Evolutionary conservation across 1,140 invertebrate genomes (phyloP), one percentile per base, ranked within the genome.

Genomic region (Ceratosolen solmsi): DNA sequence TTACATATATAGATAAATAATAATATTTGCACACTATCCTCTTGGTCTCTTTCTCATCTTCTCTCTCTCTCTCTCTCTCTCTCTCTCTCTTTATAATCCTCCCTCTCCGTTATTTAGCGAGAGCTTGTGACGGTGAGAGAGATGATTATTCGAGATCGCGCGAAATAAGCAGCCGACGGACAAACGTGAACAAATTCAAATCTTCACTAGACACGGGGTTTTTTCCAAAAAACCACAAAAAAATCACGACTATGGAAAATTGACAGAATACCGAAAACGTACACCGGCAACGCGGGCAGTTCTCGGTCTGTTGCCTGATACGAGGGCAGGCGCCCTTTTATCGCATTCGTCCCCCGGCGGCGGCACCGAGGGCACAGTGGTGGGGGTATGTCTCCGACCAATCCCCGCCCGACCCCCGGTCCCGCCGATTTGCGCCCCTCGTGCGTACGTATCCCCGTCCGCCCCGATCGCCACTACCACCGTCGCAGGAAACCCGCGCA

Each of bases 371-470:
- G 36, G 22, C 49, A n/a, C 0, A 11, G 9, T 17, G 30, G 76
- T 30, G 74, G n/a, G 82, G 82, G 22, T 20, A 36, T 20, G 49
- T 27, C 25, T 30, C 22, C 25, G 41, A 36, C 75, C 80, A 78
- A 78, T 82, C 63, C 22, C 13, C 2, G n/a, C 4, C 17, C 5
- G 38, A 36, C 17, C 17, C 49, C 4, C 0, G 15, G 33, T 2
- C 80, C 63, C 80, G 73, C 73, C 80, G 80, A 82, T 68, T 60
- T 70, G 51, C 56, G 73, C 80, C 80, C 73, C 80, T 81, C 33
- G 70, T 65, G 79, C 79, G 63, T 46, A 25, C n/a, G n/a, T n/a
- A 78, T 82, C 63, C 22, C 13, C 2, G n/a, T 3, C 17, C 5
- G 38, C 17, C 49, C 4, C 0, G 15, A 49, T 2, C 80, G n/a